Conservation (phyloP, 2,888 invertebrate genomes). For the Habroteleia sp. region DNA sequence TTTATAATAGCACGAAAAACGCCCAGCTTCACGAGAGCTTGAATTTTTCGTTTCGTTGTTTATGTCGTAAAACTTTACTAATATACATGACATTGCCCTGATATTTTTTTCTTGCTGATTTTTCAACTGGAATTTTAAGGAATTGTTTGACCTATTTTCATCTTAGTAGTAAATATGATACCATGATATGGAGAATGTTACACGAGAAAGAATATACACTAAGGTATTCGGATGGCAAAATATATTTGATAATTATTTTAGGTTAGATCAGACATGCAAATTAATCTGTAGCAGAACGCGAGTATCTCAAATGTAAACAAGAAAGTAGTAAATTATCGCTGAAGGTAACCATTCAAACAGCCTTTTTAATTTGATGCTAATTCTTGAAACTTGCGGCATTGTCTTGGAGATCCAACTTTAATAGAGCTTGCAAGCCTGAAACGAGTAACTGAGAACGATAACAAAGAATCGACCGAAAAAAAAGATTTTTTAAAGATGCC, state of each 20-base stretch:
- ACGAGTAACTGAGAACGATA: background rate
- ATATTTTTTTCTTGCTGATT: too few species aligned
- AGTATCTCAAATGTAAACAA: too few species aligned
- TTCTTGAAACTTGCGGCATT: slow-evolving; percentile 2
- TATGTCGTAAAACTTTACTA: slow-evolving; percentile 50
- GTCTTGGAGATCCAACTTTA: slow-evolving; percentile 21
- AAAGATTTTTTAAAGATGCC: slow-evolving; percentile 34
- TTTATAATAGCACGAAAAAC: slow-evolving; percentile 46
- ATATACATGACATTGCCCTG: too few species aligned
- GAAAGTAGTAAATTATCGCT: slow-evolving; percentile 1
- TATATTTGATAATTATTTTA: too few species aligned
- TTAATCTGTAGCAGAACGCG: too few species aligned
- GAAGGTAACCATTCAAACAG: background rate
- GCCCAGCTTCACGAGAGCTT: slow-evolving; percentile 34
- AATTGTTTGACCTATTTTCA: too few species aligned
- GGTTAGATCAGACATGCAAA: too few species aligned
- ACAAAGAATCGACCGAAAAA: background rate
- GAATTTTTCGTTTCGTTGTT: slow-evolving; percentile 33
- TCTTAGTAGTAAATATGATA: too few species aligned
- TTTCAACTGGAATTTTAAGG: too few species aligned
- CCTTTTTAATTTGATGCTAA: slow-evolving; percentile 5
- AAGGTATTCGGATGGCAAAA: too few species aligned
- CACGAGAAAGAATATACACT: too few species aligned
- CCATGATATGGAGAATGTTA: too few species aligned
- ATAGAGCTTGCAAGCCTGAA: slow-evolving; percentile 6